Evolutionary conservation across 1,140 invertebrate species (phyloP), one percentile per base, ranked within the genome.

Genomic region (Brachystomella parvula): DNA sequence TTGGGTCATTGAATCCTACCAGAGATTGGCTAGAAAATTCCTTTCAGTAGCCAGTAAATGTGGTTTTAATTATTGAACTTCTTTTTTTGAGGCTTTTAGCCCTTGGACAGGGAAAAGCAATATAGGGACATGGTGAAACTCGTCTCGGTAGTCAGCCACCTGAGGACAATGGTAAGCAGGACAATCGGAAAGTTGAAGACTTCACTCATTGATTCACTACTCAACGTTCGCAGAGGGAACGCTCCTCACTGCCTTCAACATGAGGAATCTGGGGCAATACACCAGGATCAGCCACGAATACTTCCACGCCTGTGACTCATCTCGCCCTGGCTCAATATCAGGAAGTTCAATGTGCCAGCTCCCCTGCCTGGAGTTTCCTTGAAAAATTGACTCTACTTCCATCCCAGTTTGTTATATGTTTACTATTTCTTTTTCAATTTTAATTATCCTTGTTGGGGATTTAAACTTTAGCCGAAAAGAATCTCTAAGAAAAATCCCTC

Each of bases 291-390:
- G 21, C 3, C 15, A 60, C 31, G 3, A 9, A 3, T 60, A 29
- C 9, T 33, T 60, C n/a, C 3, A 60, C 58, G 9, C 58, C 58
- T 9, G 58, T 60, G 29, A 60, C 58, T 19, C 58, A 60, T 28
- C 9, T 12, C 19, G 9, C 19, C 12, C 29, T 30, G 17, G 6
- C 21, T 9, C 3, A 15, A 3, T 39, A 19, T 39, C 35, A 39
- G 6, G 6, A 39, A 39, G 35, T 9, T 9, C 35, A 39, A 39
- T 39, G 35, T 9, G 35, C 19, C 35, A 39, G 19, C 35, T 39
- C 6, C 19, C 35, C 6, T 39, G 35, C 19, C 35, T 6, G 35
- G 35, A 39, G 19, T 9, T 39, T 19, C 35, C 35, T 39, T 19
- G 19, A 6, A 6, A 39, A 39, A 19, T 6, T 9, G 6, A 39